Evolutionary conservation across 2,113 vertebrate species (phyloP).

Genomic region (Myrmecobius fasciatus): DNA sequence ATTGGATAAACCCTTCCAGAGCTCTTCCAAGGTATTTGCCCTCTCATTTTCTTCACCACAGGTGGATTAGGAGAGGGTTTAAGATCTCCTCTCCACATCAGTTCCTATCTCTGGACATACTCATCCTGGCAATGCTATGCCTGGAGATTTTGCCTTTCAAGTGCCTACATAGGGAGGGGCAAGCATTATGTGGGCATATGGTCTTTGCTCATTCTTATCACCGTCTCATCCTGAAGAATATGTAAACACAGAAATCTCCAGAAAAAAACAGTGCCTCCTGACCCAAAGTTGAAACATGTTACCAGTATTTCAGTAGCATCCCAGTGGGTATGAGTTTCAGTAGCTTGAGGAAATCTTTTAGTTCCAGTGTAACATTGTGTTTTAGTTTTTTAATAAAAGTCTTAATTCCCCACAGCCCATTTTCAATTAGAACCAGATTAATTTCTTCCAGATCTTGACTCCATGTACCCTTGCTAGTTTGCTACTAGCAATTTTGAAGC

Average conservation of each 20-base stretch:
- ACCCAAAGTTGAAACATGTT: not conserved
- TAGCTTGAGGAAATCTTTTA: not conserved
- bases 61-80: not conserved
- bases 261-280: not conserved
- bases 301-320: not conserved
- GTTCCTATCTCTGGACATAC: not conserved
- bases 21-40: not conserved
- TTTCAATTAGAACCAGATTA: not conserved
- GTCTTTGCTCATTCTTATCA: not conserved
- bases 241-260: not conserved
- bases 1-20: not conserved
- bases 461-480: not conserved
- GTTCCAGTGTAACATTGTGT: not conserved
- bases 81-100: not conserved
- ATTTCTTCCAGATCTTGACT: not conserved
- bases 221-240: not conserved
- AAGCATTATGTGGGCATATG: not conserved
- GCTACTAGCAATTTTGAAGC: not conserved
- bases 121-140: not conserved
- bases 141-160: not conserved
- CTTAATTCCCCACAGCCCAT: not conserved
- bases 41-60: slow-evolving; percentile 38
- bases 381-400: not conserved
- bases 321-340: not conserved
- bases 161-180: not conserved